These are phyloP conservation scores for Leistus spinibarbis DNA, from an alignment of 2,888 invertebrate genomes.

Conservation along the genomic window DNA sequence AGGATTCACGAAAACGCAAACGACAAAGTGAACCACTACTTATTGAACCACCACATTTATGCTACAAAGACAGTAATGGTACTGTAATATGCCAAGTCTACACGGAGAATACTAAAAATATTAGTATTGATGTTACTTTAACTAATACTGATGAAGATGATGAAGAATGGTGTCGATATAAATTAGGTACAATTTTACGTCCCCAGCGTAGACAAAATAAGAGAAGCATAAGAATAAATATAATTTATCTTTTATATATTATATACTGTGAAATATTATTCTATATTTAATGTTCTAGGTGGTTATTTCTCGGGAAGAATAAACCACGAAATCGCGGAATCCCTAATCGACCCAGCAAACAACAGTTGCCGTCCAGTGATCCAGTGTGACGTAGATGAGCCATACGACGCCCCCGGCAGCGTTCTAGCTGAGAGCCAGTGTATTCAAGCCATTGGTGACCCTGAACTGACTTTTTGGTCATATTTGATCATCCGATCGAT, in stretches of 20 bases:
- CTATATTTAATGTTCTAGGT: slow-evolving; percentile 51
- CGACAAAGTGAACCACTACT: slow-evolving; percentile 21
- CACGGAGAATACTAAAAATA: slow-evolving; percentile 61
- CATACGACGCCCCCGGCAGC: slow-evolving; percentile 70
- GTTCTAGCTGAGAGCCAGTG: slow-evolving; percentile 74
- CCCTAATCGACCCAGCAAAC: slow-evolving; percentile 51
- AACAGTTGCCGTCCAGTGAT: slow-evolving; percentile 68
- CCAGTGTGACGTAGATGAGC: slow-evolving; percentile 73
- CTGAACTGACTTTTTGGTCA: slow-evolving; percentile 70
- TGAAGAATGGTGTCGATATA: slow-evolving; percentile 72
- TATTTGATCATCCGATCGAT: slow-evolving; percentile 72
- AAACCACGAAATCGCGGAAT: slow-evolving; percentile 57
- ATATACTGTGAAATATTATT: background rate
- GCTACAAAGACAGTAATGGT: slow-evolving; percentile 55
- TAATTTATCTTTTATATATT: no score
- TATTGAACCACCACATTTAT: slow-evolving; percentile 62
- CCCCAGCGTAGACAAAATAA: no score
- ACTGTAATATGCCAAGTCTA: slow-evolving; percentile 65
- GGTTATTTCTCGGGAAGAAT: slow-evolving; percentile 67
- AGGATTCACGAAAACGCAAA: slow-evolving; percentile 20
- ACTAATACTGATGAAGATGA: slow-evolving; percentile 57
- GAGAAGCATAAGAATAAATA: no score
- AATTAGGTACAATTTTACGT: slow-evolving; percentile 56
- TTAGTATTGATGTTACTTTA: slow-evolving; percentile 62
- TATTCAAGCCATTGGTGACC: slow-evolving; percentile 65